Evolutionary conservation across 2,888 invertebrate species (phyloP).

Genomic region (Anodontia alba): DNA sequence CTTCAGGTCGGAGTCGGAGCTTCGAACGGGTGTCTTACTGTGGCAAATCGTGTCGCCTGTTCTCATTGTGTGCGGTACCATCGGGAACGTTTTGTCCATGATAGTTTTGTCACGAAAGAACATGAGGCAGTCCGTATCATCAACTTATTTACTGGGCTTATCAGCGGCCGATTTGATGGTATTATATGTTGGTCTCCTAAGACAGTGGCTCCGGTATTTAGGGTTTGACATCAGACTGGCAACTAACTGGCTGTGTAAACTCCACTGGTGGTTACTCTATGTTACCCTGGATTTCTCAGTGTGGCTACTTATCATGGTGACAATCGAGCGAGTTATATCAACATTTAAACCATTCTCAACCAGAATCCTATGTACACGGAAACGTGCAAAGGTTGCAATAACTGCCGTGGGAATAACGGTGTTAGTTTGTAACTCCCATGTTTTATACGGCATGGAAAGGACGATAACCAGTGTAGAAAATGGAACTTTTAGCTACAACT

Average conservation of each 20-base stretch:
- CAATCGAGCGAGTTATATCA: constrained; percentile 72
- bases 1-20: constrained; percentile 40
- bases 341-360: constrained; percentile 70
- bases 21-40: constrained; percentile 37
- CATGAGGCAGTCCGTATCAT: constrained; percentile 62
- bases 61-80: constrained; percentile 69
- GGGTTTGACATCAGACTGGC: constrained; percentile 58
- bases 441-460: constrained; percentile 63
- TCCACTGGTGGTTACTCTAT: constrained; percentile 73
- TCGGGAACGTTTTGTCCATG: constrained; percentile 74
- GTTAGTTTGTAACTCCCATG: constrained; percentile 65
- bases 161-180: constrained; percentile 66
- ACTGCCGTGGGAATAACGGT: constrained; percentile 41
- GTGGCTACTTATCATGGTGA: constrained; percentile 76
- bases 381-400: constrained; percentile 49
- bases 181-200: constrained; percentile 69
- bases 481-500: constrained; percentile 17
- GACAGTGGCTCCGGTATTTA: constrained; percentile 62
- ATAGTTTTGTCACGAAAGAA: constrained; percentile 56
- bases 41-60: constrained; percentile 67
- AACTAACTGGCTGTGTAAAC: constrained; percentile 55
- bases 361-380: constrained; percentile 61
- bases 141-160: constrained; percentile 69
- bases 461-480: constrained; percentile 19
- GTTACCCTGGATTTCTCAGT: constrained; percentile 70